phyloP scores from a whole-genome alignment of 2,113 vertebrate species.

The Atlantisia rogersi region DNA sequence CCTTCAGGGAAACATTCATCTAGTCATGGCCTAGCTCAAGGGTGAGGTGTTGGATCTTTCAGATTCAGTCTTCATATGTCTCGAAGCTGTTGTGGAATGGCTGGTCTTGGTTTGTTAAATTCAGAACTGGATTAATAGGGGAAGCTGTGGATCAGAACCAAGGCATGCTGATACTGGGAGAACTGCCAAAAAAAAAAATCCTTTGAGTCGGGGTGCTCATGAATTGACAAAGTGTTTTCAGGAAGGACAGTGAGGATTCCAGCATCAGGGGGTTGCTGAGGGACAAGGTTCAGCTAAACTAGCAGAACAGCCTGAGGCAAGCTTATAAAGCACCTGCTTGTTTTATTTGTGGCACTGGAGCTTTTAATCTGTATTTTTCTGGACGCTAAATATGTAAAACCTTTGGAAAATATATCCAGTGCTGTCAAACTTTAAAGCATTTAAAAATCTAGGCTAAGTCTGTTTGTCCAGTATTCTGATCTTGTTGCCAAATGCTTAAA shows the following conservation, averaged over 20 bases:
- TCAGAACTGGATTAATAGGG: background rate
- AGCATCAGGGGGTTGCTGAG: background rate
- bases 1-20: background rate
- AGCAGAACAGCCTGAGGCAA: background rate
- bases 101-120: background rate
- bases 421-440: background rate
- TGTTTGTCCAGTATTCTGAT: background rate
- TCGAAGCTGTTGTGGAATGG: background rate
- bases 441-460: background rate
- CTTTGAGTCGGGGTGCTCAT: background rate
- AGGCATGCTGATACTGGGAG: background rate
- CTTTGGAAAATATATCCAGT: background rate
- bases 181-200: background rate
- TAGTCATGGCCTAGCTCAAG: background rate
- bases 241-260: background rate
- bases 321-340: background rate
- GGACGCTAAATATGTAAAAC: background rate
- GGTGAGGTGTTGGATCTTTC: background rate
- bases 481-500: background rate
- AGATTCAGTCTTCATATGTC: background rate
- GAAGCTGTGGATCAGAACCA: slow-evolving; percentile 1
- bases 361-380: background rate
- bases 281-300: background rate
- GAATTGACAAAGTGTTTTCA: background rate
- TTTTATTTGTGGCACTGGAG: background rate